Evolutionary conservation across 1,140 invertebrate genomes (phyloP), one percentile per base, ranked within the genome.

Genomic region (Lineus longissimus): DNA sequence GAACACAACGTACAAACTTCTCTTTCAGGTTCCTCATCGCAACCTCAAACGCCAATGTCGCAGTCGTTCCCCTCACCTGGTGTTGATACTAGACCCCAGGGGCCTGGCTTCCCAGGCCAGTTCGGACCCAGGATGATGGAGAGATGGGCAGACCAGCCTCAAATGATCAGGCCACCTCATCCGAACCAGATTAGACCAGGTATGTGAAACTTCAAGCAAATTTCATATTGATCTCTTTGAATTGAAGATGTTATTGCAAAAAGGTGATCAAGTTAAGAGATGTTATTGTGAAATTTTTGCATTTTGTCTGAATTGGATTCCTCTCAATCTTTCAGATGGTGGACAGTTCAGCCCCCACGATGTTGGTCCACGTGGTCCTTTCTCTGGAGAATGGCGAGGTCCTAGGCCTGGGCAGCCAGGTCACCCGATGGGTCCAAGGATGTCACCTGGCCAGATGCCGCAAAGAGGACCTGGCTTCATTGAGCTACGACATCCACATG

Each of bases 151-250:
- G 51, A 64, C n/a, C 60, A 47, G 33, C 56, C 31, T 7, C 58
- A 59, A 36, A 62, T 70, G 63, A 67, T 69, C 13, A 57, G 69
- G 40, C 69, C 67, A 11, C 64, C 64, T 13, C 62, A 69, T 30
- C 63, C 68, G n/a, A 54, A 57, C 17, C 70, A 70, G n/a, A 70
- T 73, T 55, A 61, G 61, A 43, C 60, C 64, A 63, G 70, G 68
- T 67, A 61, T 36, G 61, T 55, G 1, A n/a, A n/a, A n/a, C n/a
- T n/a, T n/a, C n/a, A n/a, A n/a, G n/a, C n/a, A n/a, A n/a, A n/a
- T n/a, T n/a, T n/a, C n/a, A n/a, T n/a, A n/a, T n/a, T n/a, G n/a
- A n/a, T n/a, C n/a, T n/a, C n/a, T n/a, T n/a, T n/a, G n/a, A n/a
- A n/a, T n/a, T n/a, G n/a, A n/a, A n/a, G n/a, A n/a, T n/a, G n/a